Conservation (phyloP, 1,140 invertebrate genomes). For the Bacillus rossius region DNA sequence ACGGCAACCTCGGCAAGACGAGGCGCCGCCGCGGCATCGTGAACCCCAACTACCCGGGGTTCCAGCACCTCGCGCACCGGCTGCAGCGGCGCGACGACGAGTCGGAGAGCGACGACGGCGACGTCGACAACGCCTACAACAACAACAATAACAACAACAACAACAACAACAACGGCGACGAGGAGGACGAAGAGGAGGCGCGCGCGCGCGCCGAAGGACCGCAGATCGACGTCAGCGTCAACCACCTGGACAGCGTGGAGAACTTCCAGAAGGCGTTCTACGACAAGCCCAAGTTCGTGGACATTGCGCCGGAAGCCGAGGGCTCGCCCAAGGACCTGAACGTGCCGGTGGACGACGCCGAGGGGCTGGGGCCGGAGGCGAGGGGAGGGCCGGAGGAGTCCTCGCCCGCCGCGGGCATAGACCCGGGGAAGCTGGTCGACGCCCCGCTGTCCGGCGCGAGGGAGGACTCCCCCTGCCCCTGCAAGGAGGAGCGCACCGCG, state of each 20-base stretch:
- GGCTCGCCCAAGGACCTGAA: neutral
- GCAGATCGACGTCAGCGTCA: conserved; percentile 46
- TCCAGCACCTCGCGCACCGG: conserved; percentile 40
- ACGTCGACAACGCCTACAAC: conserved; percentile 34
- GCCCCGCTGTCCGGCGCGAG: conserved; percentile 46
- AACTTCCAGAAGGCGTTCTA: conserved; percentile 51
- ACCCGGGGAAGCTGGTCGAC: conserved; percentile 41
- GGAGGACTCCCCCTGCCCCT: conserved; percentile 27
- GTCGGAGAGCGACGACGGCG: conserved; percentile 40
- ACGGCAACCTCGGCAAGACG: conserved; percentile 32
- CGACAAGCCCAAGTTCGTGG: conserved; percentile 52
- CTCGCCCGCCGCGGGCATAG: too few relatives aligned
- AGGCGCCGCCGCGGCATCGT: conserved; percentile 57
- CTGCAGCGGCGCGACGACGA: conserved; percentile 41
- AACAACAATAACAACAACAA: conserved; percentile 35
- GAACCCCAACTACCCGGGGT: conserved; percentile 73
- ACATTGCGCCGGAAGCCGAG: conserved; percentile 33
- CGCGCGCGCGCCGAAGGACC: conserved; percentile 2
- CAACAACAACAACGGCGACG: conserved; percentile 22
- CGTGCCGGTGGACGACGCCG: neutral
- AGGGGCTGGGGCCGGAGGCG: neutral
- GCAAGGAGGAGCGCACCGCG: conserved; percentile 38
- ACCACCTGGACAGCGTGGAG: conserved; percentile 47
- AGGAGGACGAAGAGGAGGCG: conserved; percentile 23
- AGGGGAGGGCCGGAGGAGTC: too few relatives aligned